Base-by-base conservation (phyloP, 1,140 invertebrate genomes). In the Drosophila athabasca region DNA sequence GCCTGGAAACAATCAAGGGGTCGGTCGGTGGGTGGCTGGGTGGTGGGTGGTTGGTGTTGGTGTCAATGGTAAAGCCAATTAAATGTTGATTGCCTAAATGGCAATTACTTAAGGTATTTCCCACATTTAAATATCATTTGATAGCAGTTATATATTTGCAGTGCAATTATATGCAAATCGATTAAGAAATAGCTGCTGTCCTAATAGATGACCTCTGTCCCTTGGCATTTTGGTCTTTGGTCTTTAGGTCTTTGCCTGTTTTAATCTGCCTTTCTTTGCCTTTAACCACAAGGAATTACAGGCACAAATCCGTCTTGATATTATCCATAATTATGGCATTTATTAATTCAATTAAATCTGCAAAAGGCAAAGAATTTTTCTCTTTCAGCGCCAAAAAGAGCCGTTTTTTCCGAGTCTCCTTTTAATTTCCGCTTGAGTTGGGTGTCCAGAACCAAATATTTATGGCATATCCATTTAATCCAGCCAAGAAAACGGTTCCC, bases 391-490 rank as follows among this genome's bases (percentile, higher is more conserved):
- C 35, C 35, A 39, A 13, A 45, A 31, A 31, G 65, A 51, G 60
- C 19, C 24, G 11, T 19, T 43, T 5, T 5, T 69, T 58, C 8
- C 64, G 29, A 11, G 9, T 43, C 26, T 39, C 9, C 15, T 44
- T 39, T 17, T 5, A 50, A 29, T 29, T 58, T 15, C 22, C 54
- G 11, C 15, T 29, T 3, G 44, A 48, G 62, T 19, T 6, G 35
- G 39, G 62, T 1, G 35, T 5, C 35, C 11, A 39, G 11, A 39
- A 24, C 52, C 26, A 69, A 69, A 58, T 69, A 69, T 58, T 69
- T 53, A 58, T 58, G 35, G 67, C 65, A 58, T 43, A 44, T 69
- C 44, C 67, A 50, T 52, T 69, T 69, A 69, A 69, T 69, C 64
- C 52, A 26, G 64, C 64, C 50, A n/a, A 43, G 17, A 69, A 69